Conservation (phyloP, 2,113 vertebrate genomes). For the Rhabdomys dilectus region DNA sequence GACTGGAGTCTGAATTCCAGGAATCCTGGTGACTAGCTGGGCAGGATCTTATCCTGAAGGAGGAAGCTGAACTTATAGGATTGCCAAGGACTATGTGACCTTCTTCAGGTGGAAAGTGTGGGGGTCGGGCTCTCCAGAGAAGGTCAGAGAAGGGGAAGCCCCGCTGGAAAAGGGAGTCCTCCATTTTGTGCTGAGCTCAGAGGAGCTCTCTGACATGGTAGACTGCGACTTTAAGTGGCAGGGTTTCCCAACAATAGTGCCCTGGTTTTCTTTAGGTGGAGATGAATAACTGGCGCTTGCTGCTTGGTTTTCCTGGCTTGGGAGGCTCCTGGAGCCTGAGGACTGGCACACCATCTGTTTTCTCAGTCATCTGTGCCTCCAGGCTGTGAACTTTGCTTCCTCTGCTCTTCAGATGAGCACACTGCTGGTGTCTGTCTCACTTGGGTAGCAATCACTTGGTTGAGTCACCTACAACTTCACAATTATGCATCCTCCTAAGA, state of each 20-base stretch:
- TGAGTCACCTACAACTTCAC: neutral
- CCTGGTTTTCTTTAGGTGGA: neutral
- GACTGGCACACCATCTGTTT: neutral
- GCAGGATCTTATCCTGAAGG: too few species aligned
- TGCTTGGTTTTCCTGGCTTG: neutral
- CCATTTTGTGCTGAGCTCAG: too few species aligned
- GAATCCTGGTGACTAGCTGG: too few species aligned
- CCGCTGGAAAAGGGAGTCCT: too few species aligned
- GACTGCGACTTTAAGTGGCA: too few species aligned
- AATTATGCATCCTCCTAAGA: neutral
- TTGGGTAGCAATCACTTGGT: neutral
- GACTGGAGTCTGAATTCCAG: too few species aligned
- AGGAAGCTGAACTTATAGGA: too few species aligned
- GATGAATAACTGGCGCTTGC: neutral
- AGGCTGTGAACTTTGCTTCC: neutral
- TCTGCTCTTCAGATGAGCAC: neutral
- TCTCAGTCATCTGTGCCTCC: neutral
- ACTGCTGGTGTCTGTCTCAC: neutral
- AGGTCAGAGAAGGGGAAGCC: too few species aligned
- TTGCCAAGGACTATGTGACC: too few species aligned
- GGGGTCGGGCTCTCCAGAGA: too few species aligned
- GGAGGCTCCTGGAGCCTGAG: neutral
- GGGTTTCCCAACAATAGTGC: neutral
- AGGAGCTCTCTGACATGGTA: too few species aligned
- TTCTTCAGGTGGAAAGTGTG: too few species aligned